These are phyloP conservation scores for Chymomyza caudatula DNA, from an alignment of 2,888 invertebrate genomes.

Conservation along the genomic window DNA sequence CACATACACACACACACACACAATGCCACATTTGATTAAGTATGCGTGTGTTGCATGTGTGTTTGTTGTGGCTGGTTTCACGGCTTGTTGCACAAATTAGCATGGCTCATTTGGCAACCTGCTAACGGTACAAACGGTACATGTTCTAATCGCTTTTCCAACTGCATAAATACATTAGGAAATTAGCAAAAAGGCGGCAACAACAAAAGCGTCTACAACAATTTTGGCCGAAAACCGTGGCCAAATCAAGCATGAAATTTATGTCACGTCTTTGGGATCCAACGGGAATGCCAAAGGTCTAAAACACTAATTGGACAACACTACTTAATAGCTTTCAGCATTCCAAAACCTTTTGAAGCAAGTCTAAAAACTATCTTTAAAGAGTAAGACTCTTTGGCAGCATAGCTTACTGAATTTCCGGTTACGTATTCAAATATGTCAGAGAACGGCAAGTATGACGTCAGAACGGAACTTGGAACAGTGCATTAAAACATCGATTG, in stretches of 20 bases:
- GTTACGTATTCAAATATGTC: too few species aligned
- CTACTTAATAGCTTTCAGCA: not conserved
- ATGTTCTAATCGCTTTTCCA: conserved; percentile 41
- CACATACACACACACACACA: not conserved
- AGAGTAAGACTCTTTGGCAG: too few species aligned
- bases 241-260: conserved; percentile 62
- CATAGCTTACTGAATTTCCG: too few species aligned
- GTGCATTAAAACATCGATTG: too few species aligned
- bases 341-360: not conserved
- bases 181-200: conserved; percentile 29
- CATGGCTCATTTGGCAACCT: conserved; percentile 48
- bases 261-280: conserved; percentile 34
- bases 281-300: not conserved
- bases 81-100: conserved; percentile 64
- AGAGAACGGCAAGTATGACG: too few species aligned
- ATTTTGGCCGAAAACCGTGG: conserved; percentile 27
- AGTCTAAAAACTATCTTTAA: too few species aligned
- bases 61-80: conserved; percentile 43
- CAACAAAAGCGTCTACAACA: not conserved
- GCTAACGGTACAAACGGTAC: not conserved
- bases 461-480: too few species aligned
- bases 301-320: not conserved
- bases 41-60: conserved; percentile 37
- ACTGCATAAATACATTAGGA: conserved; percentile 48
- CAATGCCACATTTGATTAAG: not conserved